Conservation (phyloP, 1,140 invertebrate genomes). For the Pristionchus pacificus region DNA sequence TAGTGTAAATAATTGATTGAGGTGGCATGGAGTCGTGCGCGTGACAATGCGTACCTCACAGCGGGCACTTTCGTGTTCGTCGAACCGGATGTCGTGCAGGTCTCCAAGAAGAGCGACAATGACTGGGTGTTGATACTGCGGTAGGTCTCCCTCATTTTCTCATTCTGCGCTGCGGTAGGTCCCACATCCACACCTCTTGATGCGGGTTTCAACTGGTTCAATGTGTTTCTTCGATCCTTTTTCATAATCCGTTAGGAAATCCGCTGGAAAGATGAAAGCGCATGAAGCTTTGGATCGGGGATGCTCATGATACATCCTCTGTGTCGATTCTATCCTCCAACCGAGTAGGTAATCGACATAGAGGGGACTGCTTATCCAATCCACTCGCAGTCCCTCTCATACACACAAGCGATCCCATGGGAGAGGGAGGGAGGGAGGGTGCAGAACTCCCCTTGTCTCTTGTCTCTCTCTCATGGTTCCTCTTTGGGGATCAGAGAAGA, state of each 20-base stretch:
- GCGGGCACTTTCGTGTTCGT: conserved; percentile 30
- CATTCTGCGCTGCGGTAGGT: background rate
- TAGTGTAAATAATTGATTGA: too few species aligned
- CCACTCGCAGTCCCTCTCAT: too few species aligned
- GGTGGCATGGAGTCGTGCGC: background rate
- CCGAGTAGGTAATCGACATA: too few species aligned
- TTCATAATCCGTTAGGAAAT: background rate
- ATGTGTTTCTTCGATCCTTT: background rate
- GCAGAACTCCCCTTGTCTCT: too few species aligned
- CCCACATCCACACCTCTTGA: background rate
- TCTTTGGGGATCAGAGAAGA: too few species aligned
- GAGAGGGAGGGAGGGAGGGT: too few species aligned
- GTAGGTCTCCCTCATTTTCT: conserved; percentile 19
- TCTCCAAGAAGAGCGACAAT: conserved; percentile 29
- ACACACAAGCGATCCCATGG: too few species aligned
- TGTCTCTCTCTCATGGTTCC: too few species aligned
- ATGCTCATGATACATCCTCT: background rate
- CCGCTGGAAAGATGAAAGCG: background rate
- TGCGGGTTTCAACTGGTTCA: background rate
- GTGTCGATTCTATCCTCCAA: too few species aligned
- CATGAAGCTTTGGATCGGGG: background rate
- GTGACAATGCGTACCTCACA: conserved; percentile 24
- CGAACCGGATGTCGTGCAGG: conserved; percentile 29
- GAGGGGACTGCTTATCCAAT: too few species aligned
- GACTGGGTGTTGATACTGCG: conserved; percentile 39